A percentile compares a stretch with the other conserved stretches of the same genome.
Evolutionary conservation across 1,140 invertebrate genomes (phyloP).

Genomic region (Plectrocnemia conspersa): DNA sequence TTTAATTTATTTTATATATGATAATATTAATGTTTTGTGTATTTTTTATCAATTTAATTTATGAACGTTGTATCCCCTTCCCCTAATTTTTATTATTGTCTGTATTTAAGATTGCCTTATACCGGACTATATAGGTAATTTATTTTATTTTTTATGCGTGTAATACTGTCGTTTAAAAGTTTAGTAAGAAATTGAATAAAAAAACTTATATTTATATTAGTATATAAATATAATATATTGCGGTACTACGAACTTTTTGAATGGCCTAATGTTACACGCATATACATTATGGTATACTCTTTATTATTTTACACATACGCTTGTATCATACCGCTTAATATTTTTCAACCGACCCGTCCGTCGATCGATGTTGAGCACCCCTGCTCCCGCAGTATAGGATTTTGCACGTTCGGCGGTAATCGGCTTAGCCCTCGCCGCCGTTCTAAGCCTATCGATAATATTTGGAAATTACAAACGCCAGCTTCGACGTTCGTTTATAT

Average conservation of each 20-base stretch:
- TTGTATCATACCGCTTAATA: too few species aligned
- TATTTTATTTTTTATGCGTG: too few species aligned
- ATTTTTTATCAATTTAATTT: not conserved
- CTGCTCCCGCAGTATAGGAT: conserved; percentile 25
- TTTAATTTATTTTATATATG: not conserved
- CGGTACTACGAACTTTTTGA: too few species aligned
- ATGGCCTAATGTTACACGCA: too few species aligned
- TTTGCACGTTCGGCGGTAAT: conserved; percentile 31
- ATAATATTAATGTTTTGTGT: not conserved
- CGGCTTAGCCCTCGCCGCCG: conserved; percentile 32
- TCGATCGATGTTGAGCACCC: conserved; percentile 17
- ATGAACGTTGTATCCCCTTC: not conserved
- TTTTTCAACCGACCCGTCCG: too few species aligned
- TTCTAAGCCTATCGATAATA: conserved; percentile 34
- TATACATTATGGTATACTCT: too few species aligned
- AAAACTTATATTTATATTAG: too few species aligned
- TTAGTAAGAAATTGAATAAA: too few species aligned
- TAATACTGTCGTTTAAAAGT: too few species aligned
- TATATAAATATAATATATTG: too few species aligned
- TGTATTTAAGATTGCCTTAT: not conserved
- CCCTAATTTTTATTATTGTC: not conserved
- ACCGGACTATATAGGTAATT: too few species aligned
- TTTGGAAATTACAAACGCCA: conserved; percentile 34
- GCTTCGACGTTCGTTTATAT: conserved; percentile 11
- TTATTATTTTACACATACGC: too few species aligned